Evolutionary conservation across 2,888 invertebrate genomes (phyloP), one percentile per base, ranked within the genome.

Genomic region (Trachelus tabidus): DNA sequence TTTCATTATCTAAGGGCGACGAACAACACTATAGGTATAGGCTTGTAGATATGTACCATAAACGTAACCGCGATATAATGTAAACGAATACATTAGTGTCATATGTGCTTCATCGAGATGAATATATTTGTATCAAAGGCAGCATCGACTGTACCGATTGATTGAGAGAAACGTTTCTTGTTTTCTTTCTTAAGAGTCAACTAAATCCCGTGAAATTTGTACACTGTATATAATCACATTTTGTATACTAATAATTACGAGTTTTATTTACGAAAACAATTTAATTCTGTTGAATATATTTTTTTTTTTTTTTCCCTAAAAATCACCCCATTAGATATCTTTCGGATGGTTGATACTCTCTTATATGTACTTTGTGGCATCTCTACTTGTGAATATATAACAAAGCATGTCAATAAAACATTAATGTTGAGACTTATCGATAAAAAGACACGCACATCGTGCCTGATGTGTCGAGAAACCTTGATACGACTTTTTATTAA

Each of bases 11-110:
- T 73, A 37, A 76, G 30, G n/a, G n/a, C 35, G 30, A 68, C 56
- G 35, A 75, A 73, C 56, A 56, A 56, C 56, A 37, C 73, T 37
- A 71, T 81, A 82, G 78, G 77, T 80, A 81, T 85, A 86, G 79
- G 80, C 84, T 79, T 88, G 88, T 88, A 88, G 87, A 88, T 88
- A 88, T 87, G 87, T 87, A 87, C 82, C 78, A 85, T 87, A 87
- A 83, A 82, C 77, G 79, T 83, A 80, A 83, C 77, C 76, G 83
- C 84, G 79, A 76, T 76, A 79, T 80, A 78, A 56, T 56, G 56
- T 56, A 23, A 56, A 23, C 56, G 23, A 56, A 56, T 23, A 56
- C 23, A 56, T 56, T 56, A 56, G 56, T 56, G 56, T 56, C 56
- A 56, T 56, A 56, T 56, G 56, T 56, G 56, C 56, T 56, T 23